Percentiles rank a stretch among this genome's conserved stretches.
Conservation (phyloP, 2,888 invertebrate genomes). For the Hirtodrosophila cameraria region DNA sequence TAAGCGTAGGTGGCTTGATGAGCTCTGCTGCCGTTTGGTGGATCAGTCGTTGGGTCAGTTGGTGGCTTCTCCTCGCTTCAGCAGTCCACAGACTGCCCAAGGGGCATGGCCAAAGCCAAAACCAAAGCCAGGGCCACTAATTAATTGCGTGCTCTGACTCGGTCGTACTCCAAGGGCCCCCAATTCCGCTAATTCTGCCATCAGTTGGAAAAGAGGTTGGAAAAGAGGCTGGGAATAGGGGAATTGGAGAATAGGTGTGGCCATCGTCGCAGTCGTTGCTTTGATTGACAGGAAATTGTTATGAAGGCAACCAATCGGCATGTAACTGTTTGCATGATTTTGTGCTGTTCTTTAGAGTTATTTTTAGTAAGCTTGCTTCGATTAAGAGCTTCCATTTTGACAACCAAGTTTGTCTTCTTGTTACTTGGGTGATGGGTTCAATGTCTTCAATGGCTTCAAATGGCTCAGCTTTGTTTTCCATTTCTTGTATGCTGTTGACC, state of each 20-base stretch:
- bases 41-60: constrained; percentile 45
- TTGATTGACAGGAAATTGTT: constrained; percentile 74
- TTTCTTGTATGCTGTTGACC: constrained; percentile 49
- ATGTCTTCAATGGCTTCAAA: too few relatives aligned
- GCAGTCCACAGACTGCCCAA: constrained; percentile 22
- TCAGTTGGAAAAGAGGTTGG: constrained; percentile 13
- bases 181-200: neutral
- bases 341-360: constrained; percentile 19
- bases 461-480: constrained; percentile 36
- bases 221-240: constrained; percentile 2
- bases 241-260: constrained; percentile 15
- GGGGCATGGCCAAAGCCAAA: constrained; percentile 10
- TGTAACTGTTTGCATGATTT: constrained; percentile 46
- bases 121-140: constrained; percentile 55
- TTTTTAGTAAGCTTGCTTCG: constrained; percentile 37
- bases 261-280: constrained; percentile 45
- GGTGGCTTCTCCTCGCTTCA: constrained; percentile 52
- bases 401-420: constrained; percentile 11
- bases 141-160: constrained; percentile 67
- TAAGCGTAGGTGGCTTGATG: constrained; percentile 77
- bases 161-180: constrained; percentile 45
- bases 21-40: constrained; percentile 57
- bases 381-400: constrained; percentile 43
- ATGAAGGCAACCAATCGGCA: constrained; percentile 51
- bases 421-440: constrained; percentile 53